Base-by-base conservation (phyloP, 2,888 invertebrate species). In the Leptodirus hochenwartii region DNA sequence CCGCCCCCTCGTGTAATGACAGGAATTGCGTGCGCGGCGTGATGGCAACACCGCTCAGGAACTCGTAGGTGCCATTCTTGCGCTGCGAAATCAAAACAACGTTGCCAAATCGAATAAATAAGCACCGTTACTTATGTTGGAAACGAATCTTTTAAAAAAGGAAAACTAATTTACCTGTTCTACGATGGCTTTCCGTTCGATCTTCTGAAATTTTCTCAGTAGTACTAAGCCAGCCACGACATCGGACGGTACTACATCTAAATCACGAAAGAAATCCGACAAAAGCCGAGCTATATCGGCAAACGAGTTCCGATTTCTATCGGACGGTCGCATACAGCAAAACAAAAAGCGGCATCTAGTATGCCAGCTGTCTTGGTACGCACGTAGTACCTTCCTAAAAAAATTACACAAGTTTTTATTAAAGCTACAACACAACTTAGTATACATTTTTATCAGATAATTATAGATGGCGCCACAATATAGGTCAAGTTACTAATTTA, bases 351-450 rank as follows among this genome's bases (percentile, higher is more conserved):
- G 65, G 51, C 82, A 81, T 39, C 85, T 62, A 49, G 77, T 71
- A 51, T 84, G 78, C 85, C 85, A 85, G 46, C 80, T 81, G 49
- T 82, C 77, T 52, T 84, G 80, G 53, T 85, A 85, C 22, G 81
- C 80, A 38, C 81, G 63, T 45, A 82, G 66, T 5, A 85, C 82
- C 62, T 84, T 84, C 49, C 84, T 84, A 54, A 10, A 61, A 60
- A 38, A 35, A 32, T n/a, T n/a, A n/a, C n/a, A n/a, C n/a, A n/a
- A n/a, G n/a, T n/a, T n/a, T n/a, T n/a, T n/a, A n/a, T n/a, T 34
- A 17, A 25, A 29, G 23, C 14, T n/a, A n/a, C n/a, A n/a, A n/a
- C n/a, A n/a, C n/a, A n/a, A n/a, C n/a, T n/a, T n/a, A n/a, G n/a
- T n/a, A n/a, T n/a, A n/a, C n/a, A n/a, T n/a, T n/a, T n/a, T n/a